Conservation (phyloP, 2,113 vertebrate genomes). For the Salvelinus sp. region DNA sequence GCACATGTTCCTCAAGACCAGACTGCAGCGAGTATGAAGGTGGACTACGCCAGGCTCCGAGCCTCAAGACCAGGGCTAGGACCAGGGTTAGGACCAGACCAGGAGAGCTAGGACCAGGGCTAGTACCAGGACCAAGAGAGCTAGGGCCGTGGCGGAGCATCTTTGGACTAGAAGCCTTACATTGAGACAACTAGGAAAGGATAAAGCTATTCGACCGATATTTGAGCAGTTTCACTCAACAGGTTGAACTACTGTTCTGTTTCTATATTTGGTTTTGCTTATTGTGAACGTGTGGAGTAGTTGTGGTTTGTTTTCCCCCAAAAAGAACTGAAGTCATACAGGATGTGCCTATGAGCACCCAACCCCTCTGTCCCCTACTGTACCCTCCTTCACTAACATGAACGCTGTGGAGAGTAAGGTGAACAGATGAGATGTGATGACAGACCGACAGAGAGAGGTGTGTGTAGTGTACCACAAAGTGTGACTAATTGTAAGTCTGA, state of each 20-base stretch:
- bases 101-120: constrained; percentile 26
- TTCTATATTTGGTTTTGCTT: constrained; percentile 39
- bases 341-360: constrained; percentile 64
- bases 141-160: constrained; percentile 62
- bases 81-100: too few species aligned
- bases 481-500: background rate
- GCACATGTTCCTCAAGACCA: constrained; percentile 54
- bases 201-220: constrained; percentile 95
- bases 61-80: constrained; percentile 43
- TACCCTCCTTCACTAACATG: constrained; percentile 44
- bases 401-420: constrained; percentile 38
- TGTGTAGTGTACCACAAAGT: background rate
- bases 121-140: too few species aligned
- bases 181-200: constrained; percentile 66
- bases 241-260: constrained; percentile 50
- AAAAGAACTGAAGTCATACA: constrained; percentile 62
- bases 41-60: constrained; percentile 47
- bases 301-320: constrained; percentile 33
- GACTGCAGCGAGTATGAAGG: constrained; percentile 64
- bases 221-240: constrained; percentile 78
- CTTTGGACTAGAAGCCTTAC: constrained; percentile 89
- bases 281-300: constrained; percentile 36
- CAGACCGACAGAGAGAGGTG: background rate
- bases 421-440: background rate
- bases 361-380: constrained; percentile 4